These are phyloP conservation scores for Apodemia duryi DNA, from an alignment of 2,888 invertebrate species.

Conservation along the genomic window DNA sequence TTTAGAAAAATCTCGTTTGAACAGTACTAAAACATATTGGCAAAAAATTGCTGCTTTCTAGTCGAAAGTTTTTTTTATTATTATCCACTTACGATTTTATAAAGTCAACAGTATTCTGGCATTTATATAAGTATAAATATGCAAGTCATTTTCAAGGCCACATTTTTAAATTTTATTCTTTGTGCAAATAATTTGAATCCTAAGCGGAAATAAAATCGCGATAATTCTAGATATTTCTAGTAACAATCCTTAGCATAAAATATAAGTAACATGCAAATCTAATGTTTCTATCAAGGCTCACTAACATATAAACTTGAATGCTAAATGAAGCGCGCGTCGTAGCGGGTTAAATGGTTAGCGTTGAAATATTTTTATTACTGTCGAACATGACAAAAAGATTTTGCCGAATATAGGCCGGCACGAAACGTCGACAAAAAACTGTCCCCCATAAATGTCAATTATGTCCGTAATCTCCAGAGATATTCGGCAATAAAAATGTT, in stretches of 20 bases:
- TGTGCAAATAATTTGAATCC: conserved; percentile 63
- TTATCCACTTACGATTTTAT: too few relatives aligned
- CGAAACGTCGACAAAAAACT: conserved; percentile 38
- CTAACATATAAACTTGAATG: conserved; percentile 68
- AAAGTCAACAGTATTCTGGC: too few relatives aligned
- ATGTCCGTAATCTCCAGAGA: conserved; percentile 64
- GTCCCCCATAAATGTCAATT: conserved; percentile 62
- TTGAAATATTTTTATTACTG: conserved; percentile 69
- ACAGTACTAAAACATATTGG: too few relatives aligned
- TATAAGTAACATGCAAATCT: conserved; percentile 71
- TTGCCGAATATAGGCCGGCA: conserved; percentile 51
- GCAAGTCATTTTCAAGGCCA: conserved; percentile 20
- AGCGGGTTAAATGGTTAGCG: conserved; percentile 61
- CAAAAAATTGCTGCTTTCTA: too few relatives aligned
- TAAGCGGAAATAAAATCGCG: conserved; percentile 57
- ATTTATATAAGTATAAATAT: too few relatives aligned
- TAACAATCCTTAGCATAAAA: conserved; percentile 45
- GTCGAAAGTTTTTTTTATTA: too few relatives aligned
- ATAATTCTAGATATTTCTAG: conserved; percentile 43
- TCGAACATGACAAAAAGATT: conserved; percentile 59
- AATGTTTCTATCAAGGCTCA: conserved; percentile 51
- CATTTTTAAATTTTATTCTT: conserved; percentile 38
- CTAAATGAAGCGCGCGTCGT: conserved; percentile 73
- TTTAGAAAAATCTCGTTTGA: too few relatives aligned
- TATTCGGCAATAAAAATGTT: conserved; percentile 74